Conservation (phyloP, 2,113 vertebrate species). For the Varanus komodoensis region DNA sequence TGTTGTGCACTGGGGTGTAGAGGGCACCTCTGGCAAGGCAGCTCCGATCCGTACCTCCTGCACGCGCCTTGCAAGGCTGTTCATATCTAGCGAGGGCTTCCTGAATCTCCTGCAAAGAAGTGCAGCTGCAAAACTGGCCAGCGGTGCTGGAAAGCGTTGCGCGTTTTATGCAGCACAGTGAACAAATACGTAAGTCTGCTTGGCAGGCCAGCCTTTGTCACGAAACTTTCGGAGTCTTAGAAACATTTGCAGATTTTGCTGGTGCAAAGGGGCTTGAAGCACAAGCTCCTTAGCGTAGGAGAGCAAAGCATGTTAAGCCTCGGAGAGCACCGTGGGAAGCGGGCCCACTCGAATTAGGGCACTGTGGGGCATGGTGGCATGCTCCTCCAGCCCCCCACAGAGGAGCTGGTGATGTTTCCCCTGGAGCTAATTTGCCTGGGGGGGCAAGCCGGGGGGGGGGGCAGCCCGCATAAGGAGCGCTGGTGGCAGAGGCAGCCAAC, state of each 20-base stretch:
- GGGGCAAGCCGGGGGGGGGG: not conserved
- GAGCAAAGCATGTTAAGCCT: slow-evolving; percentile 1
- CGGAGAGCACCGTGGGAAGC: not conserved
- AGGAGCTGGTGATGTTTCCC: not conserved
- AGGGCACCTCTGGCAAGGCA: not conserved
- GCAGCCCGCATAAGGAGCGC: too few species aligned
- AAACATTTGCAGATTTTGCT: not conserved
- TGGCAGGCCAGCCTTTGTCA: not conserved
- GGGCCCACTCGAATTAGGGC: not conserved
- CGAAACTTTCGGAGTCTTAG: not conserved
- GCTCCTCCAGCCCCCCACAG: not conserved
- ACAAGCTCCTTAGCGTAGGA: not conserved
- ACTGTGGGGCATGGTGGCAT: not conserved
- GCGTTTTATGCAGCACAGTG: not conserved
- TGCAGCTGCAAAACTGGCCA: not conserved
- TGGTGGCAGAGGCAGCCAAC: too few species aligned
- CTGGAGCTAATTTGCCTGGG: too few species aligned
- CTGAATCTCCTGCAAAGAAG: not conserved
- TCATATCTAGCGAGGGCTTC: not conserved
- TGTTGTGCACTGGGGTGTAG: not conserved
- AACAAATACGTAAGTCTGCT: not conserved
- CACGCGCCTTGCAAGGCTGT: not conserved
- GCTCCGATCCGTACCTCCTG: not conserved
- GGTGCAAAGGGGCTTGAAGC: not conserved
- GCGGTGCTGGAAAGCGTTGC: not conserved